phyloP scores from a whole-genome alignment of 1,140 invertebrate genomes.

The Kradibia gibbosae region DNA sequence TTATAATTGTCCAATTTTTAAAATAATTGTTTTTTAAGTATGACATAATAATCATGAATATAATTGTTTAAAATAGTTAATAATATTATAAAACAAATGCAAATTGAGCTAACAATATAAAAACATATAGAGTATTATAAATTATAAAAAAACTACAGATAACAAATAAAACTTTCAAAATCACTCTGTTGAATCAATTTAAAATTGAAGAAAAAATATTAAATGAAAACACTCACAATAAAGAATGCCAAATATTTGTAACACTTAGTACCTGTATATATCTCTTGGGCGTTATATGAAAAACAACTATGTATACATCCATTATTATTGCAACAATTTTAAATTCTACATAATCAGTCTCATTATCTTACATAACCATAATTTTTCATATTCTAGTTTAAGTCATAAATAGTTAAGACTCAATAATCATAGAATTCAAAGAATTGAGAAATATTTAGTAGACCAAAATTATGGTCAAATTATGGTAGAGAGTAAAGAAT shows the following conservation, averaged over 20 bases:
- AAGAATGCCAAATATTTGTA: not conserved
- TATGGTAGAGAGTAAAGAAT: not conserved
- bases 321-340: not conserved
- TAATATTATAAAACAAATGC: too few species aligned
- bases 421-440: slow-evolving; percentile 18
- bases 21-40: too few species aligned
- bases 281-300: not conserved
- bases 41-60: too few species aligned
- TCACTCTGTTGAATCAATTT: not conserved
- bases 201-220: not conserved
- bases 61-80: too few species aligned
- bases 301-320: not conserved
- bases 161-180: not conserved
- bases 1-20: too few species aligned
- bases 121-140: too few species aligned
- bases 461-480: not conserved
- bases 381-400: not conserved
- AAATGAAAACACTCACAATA: not conserved
- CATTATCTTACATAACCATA: not conserved
- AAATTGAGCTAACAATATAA: too few species aligned
- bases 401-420: not conserved
- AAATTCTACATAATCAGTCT: not conserved
- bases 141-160: not conserved
- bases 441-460: not conserved
- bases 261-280: not conserved